phyloP scores from a whole-genome alignment of 1,140 invertebrate species.

The Scylla paramamosain region DNA sequence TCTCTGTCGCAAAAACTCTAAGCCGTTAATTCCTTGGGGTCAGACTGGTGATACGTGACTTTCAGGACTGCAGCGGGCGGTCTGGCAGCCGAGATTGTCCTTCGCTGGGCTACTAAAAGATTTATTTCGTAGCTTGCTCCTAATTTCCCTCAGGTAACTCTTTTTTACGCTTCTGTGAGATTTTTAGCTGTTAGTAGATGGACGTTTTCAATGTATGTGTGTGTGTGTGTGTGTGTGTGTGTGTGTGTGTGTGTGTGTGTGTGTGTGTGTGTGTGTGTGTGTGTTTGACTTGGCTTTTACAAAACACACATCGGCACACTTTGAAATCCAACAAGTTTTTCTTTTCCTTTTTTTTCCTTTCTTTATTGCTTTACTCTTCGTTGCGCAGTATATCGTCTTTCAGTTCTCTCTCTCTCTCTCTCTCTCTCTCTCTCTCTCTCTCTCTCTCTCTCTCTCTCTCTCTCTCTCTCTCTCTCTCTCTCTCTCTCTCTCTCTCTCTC shows the following conservation, averaged over 20 bases:
- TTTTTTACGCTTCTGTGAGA: too few species aligned
- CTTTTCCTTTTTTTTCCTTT: not conserved
- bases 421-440: constrained; percentile 35
- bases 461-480: constrained; percentile 20
- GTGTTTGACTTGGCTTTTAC: not conserved
- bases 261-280: not conserved
- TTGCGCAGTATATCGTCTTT: not conserved
- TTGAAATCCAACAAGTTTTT: not conserved
- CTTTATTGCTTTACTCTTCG: not conserved
- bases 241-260: not conserved
- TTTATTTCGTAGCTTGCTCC: too few species aligned
- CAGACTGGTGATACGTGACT: too few species aligned
- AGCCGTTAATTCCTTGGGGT: too few species aligned
- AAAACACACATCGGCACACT: not conserved
- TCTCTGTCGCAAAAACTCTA: too few species aligned
- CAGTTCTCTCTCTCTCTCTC: not conserved
- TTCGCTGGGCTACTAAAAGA: too few species aligned
- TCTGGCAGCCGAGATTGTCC: too few species aligned
- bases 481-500: constrained; percentile 20
- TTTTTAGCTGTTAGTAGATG: too few species aligned
- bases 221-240: not conserved
- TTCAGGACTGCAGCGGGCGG: too few species aligned
- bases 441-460: constrained; percentile 35
- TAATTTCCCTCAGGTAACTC: too few species aligned
- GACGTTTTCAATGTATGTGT: not conserved